A percentile compares a stretch with the other conserved stretches of the same genome.
Evolutionary conservation across 2,888 invertebrate species (phyloP).

Genomic region (Apantesis nais): DNA sequence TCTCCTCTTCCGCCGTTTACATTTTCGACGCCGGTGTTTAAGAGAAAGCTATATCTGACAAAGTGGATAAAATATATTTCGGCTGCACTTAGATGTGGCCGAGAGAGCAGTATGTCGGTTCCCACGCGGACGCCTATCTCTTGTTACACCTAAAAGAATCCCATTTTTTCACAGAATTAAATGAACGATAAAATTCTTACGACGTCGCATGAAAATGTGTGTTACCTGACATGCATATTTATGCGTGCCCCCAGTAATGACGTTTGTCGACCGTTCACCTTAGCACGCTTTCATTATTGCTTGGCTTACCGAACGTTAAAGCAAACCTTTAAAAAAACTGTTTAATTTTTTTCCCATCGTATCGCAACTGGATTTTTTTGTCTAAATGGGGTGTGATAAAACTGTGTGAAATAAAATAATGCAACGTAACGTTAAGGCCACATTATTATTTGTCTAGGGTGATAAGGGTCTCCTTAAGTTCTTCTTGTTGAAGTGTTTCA

Average conservation of each 20-base stretch:
- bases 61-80: slow-evolving; percentile 77
- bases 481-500: slow-evolving; percentile 51
- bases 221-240: slow-evolving; percentile 86
- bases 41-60: slow-evolving; percentile 80
- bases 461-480: slow-evolving; percentile 60
- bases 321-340: slow-evolving; percentile 72
- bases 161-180: slow-evolving; percentile 83
- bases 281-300: slow-evolving; percentile 76
- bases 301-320: slow-evolving; percentile 67
- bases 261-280: slow-evolving; percentile 76
- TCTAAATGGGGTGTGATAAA: slow-evolving; percentile 58
- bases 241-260: slow-evolving; percentile 83
- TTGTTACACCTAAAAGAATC: slow-evolving; percentile 78
- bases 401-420: slow-evolving; percentile 68
- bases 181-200: slow-evolving; percentile 85
- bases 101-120: slow-evolving; percentile 70
- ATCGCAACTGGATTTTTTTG: slow-evolving; percentile 71
- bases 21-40: slow-evolving; percentile 69
- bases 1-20: slow-evolving; percentile 67
- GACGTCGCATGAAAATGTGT: slow-evolving; percentile 86
- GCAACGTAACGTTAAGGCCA: slow-evolving; percentile 50
- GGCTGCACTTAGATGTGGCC: slow-evolving; percentile 78
- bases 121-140: slow-evolving; percentile 81
- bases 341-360: slow-evolving; percentile 76
- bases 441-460: slow-evolving; percentile 58